A percentile compares a stretch with the other conserved stretches of the same genome.
phyloP scores from a whole-genome alignment of 2,888 invertebrate genomes.

The Chydorus sphaericus region DNA sequence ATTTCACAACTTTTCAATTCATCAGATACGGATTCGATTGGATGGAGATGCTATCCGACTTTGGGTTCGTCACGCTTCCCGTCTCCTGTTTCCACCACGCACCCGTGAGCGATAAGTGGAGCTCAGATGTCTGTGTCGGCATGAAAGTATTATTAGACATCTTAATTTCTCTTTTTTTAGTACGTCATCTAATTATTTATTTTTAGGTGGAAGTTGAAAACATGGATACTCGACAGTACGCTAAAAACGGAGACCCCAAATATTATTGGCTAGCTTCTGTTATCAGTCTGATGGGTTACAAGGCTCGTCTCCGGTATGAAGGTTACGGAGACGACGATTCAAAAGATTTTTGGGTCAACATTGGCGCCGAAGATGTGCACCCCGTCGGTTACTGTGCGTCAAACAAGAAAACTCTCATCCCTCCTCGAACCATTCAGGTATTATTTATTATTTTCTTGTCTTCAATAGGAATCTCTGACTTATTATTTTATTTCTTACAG shows the following conservation, averaged over 20 bases:
- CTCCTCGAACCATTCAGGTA: conserved; percentile 48
- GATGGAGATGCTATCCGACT: too few species aligned
- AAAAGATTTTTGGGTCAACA: conserved; percentile 92
- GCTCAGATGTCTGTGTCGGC: too few species aligned
- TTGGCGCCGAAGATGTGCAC: conserved; percentile 87
- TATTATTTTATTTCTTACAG: conserved; percentile 37
- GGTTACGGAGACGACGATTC: conserved; percentile 77
- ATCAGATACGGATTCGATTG: too few species aligned
- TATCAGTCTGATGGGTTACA: conserved; percentile 34
- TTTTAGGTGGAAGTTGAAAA: conserved; percentile 73
- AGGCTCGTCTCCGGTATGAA: conserved; percentile 54
- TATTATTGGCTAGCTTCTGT: conserved; percentile 93
- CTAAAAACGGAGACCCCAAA: conserved; percentile 56
- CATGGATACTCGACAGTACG: conserved; percentile 67
- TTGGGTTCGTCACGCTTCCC: too few species aligned
- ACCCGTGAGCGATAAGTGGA: too few species aligned
- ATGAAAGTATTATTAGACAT: too few species aligned
- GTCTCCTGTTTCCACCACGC: too few species aligned
- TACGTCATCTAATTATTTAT: too few species aligned
- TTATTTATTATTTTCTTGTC: neutral
- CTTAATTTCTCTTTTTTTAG: too few species aligned
- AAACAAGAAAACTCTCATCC: conserved; percentile 84
- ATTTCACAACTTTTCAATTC: too few species aligned
- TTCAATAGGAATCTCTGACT: too few species aligned
- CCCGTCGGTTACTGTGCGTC: conserved; percentile 97